Conservation (phyloP, 1,140 invertebrate genomes). For the Platyscapa corneri region DNA sequence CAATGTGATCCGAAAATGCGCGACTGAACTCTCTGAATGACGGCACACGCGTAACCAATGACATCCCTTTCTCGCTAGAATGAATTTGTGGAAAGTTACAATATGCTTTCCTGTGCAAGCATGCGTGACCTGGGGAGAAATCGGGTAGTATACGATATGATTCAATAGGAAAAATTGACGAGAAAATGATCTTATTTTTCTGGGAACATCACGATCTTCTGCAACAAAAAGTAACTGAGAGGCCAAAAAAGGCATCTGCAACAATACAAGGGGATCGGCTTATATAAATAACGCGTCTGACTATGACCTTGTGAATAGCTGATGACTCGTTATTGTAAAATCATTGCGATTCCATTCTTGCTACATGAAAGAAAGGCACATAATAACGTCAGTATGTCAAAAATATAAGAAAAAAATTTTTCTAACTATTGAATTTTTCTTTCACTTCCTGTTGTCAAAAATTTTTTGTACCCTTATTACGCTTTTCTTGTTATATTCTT, state of each 20-base stretch:
- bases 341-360: constrained; percentile 44
- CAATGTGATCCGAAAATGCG: neutral
- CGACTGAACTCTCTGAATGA: neutral
- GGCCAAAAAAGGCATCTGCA: neutral
- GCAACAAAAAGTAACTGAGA: neutral
- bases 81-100: neutral
- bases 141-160: neutral
- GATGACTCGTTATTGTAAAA: constrained; percentile 40
- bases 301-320: neutral
- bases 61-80: constrained; percentile 25
- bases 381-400: constrained; percentile 28
- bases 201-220: neutral
- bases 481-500: neutral
- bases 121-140: neutral
- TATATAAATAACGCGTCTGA: constrained; percentile 28
- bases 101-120: neutral
- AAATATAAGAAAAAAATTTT: constrained; percentile 33
- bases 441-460: neutral
- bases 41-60: neutral
- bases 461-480: neutral
- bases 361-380: neutral
- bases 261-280: neutral
- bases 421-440: neutral
- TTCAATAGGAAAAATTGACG: constrained; percentile 32
- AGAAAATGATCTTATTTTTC: constrained; percentile 47